Evolutionary conservation across 2,888 invertebrate species (phyloP).

Genomic region (Mactromeris polynyma): DNA sequence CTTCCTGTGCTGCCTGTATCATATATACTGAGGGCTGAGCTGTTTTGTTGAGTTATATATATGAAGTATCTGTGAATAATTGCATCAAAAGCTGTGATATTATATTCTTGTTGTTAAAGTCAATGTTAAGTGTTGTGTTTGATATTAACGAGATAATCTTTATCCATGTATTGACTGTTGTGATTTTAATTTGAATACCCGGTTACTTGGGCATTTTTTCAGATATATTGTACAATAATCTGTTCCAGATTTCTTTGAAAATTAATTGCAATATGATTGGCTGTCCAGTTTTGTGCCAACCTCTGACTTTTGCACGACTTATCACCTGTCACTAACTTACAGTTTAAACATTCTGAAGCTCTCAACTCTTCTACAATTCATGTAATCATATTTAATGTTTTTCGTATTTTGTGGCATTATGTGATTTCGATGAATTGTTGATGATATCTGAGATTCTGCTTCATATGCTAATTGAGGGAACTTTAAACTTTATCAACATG

Average conservation of each 20-base stretch:
- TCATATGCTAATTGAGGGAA: too few species aligned
- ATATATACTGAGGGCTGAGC: background rate
- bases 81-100: background rate
- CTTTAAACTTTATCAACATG: too few species aligned
- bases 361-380: background rate
- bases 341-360: background rate
- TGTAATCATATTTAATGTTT: background rate
- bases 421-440: background rate
- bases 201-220: background rate
- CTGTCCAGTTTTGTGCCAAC: background rate
- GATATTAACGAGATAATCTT: background rate
- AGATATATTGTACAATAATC: background rate
- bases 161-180: background rate
- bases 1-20: background rate
- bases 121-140: background rate
- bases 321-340: background rate
- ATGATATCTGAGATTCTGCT: too few species aligned
- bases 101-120: conserved; percentile 14
- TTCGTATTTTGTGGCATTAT: background rate
- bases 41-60: background rate
- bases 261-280: background rate
- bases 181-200: background rate
- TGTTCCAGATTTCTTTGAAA: background rate
- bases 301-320: background rate
- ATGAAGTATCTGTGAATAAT: background rate